Conservation (phyloP, 1,140 invertebrate species). For the Probaryconus sp. region DNA sequence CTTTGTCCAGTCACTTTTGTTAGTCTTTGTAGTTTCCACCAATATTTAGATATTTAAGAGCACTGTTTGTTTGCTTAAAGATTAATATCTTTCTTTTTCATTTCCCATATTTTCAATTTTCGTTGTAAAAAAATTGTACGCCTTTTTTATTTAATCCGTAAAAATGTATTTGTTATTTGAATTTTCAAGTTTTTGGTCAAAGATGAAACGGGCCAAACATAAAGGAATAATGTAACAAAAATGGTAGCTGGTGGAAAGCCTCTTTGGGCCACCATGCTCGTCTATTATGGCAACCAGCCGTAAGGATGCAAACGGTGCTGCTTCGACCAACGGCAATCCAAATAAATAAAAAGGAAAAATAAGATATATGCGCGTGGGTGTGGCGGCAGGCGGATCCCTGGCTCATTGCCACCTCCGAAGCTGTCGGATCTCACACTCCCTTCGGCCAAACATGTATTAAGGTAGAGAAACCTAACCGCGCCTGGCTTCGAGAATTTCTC, state of each 20-base stretch:
- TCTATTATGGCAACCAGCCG: slow-evolving; percentile 69
- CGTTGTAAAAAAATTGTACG: too few species aligned
- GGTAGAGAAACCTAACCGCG: slow-evolving; percentile 48
- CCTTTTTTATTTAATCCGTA: too few species aligned
- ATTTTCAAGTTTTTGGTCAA: slow-evolving; percentile 21
- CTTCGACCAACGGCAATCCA: slow-evolving; percentile 72
- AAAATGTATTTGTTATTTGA: slow-evolving; percentile 17
- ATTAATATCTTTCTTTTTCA: too few species aligned
- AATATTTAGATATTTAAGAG: too few species aligned
- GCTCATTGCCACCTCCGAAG: slow-evolving; percentile 74
- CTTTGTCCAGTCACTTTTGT: too few species aligned
- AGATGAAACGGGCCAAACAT: slow-evolving; percentile 6
- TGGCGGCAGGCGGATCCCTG: slow-evolving; percentile 73
- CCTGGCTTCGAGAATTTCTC: slow-evolving; percentile 49
- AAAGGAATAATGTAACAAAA: slow-evolving; percentile 58
- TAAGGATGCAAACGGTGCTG: slow-evolving; percentile 66
- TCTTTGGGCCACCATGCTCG: slow-evolving; percentile 70
- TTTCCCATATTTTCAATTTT: too few species aligned
- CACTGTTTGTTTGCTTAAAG: too few species aligned
- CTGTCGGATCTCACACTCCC: slow-evolving; percentile 74
- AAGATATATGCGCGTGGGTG: slow-evolving; percentile 75
- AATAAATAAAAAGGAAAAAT: slow-evolving; percentile 75
- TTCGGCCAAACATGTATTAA: slow-evolving; percentile 58
- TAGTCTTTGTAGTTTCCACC: too few species aligned
- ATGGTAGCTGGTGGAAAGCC: slow-evolving; percentile 62